Evolutionary conservation across 1,140 invertebrate genomes (phyloP), one percentile per base, ranked within the genome.

Genomic region (Dysdera silvatica): DNA sequence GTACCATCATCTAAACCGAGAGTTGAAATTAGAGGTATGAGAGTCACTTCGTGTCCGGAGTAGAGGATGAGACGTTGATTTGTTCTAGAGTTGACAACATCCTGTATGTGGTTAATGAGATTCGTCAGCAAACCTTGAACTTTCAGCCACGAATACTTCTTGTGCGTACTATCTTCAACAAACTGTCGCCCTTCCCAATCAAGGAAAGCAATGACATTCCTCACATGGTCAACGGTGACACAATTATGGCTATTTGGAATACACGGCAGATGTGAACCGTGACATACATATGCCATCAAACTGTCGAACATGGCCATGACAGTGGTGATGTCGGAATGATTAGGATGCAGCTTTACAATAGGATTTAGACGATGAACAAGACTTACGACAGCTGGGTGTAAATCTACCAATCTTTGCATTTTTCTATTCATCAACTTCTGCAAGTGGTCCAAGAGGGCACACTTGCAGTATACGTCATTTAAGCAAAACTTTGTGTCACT

Each of bases 1-100:
- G 80, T 76, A 7, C 80, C 79, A 68, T 83, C 80, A 48, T 80
- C 77, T 29, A 88, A 75, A 0, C 89, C 89, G 23, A 96, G 72
- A 1, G 89, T 87, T 5, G 85, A 80, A 3, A 87, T 82, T 3
- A 96, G 74, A 68, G 89, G 88, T 68, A 91, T 87, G 23, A 95
- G 68, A 0, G 91, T 94, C 69, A 87, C 87, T 73, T 95, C 91
- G 71, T 96, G 93, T 0, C 89, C 91, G 0, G 91, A 94, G 73
- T 92, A 96, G 0, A 95, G 66, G 7, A 91, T 84, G 58, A 95
- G 82, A 71, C 86, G 87, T 66, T 85, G 82, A 7, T 82, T 83
- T 61, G 87, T 83, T 83, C 86, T 88, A 70, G 89, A 85, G 14
- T 84, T 82, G 68, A 89, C 85, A 8, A 89, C 73, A 1, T 83